Conservation (phyloP, 2,888 invertebrate genomes). For the Agonopterix heracliana region DNA sequence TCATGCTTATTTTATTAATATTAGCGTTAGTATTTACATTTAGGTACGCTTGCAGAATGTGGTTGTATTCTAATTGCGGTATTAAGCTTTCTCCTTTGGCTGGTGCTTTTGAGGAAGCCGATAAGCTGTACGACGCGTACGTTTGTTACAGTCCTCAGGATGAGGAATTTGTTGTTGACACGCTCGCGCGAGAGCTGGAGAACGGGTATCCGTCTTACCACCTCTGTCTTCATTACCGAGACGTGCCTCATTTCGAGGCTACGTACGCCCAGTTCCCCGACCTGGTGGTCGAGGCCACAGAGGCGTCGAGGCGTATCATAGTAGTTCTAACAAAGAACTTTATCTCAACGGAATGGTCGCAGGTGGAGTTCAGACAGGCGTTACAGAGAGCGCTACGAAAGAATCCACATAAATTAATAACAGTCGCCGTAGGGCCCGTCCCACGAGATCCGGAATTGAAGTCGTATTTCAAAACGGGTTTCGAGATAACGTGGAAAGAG, state of each 20-base stretch:
- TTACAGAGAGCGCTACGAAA: constrained; percentile 91
- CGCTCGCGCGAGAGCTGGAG: constrained; percentile 90
- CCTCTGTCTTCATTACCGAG: constrained; percentile 91
- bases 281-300: constrained; percentile 88
- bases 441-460: constrained; percentile 92
- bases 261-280: constrained; percentile 84
- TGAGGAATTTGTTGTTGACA: constrained; percentile 91
- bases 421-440: constrained; percentile 86
- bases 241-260: constrained; percentile 83
- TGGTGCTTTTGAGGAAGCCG: constrained; percentile 84
- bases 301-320: constrained; percentile 90
- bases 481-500: constrained; percentile 92
- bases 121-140: constrained; percentile 94
- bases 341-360: constrained; percentile 94
- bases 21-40: constrained; percentile 89
- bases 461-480: constrained; percentile 91
- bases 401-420: constrained; percentile 89
- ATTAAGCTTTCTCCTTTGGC: constrained; percentile 86
- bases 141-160: constrained; percentile 95
- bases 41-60: constrained; percentile 90
- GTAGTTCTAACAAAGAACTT: constrained; percentile 92
- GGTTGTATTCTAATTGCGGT: constrained; percentile 92
- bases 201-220: constrained; percentile 87
- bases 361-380: constrained; percentile 92
- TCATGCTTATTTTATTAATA: constrained; percentile 85